A percentile compares a stretch with the other conserved stretches of the same genome.
These are phyloP conservation scores for Pelosia muscerda DNA, from an alignment of 2,888 invertebrate species.

Conservation along the genomic window DNA sequence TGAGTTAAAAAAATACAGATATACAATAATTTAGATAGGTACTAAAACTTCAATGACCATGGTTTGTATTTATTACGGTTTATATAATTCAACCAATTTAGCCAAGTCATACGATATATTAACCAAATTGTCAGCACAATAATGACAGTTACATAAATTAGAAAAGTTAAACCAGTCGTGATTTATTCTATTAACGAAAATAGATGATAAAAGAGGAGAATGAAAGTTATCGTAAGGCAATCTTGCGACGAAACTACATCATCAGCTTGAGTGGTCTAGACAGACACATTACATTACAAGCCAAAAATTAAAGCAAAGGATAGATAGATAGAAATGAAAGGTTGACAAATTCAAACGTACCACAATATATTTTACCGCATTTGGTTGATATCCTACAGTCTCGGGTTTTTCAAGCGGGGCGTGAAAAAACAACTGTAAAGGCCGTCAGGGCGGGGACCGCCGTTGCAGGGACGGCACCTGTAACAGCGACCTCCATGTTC, in stretches of 20 bases:
- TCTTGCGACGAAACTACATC: not conserved
- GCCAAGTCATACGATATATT: not conserved
- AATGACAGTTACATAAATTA: not conserved
- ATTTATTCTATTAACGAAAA: not conserved
- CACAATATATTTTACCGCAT: too few species aligned
- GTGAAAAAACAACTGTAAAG: too few species aligned
- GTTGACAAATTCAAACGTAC: not conserved
- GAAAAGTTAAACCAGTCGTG: not conserved
- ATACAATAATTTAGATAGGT: not conserved
- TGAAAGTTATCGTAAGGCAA: not conserved
- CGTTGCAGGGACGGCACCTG: too few species aligned
- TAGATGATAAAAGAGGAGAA: not conserved
- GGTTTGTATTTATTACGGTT: not conserved
- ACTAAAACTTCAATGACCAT: not conserved
- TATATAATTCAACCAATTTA: not conserved
- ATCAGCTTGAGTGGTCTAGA: slow-evolving; percentile 2
- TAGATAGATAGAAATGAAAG: not conserved
- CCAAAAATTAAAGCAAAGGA: not conserved
- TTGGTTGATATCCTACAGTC: too few species aligned
- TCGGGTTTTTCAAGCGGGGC: too few species aligned
- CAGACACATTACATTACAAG: not conserved
- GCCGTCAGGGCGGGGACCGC: too few species aligned
- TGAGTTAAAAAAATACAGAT: too few species aligned
- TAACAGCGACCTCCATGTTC: too few species aligned
- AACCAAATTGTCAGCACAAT: not conserved